Conservation (phyloP, 2,888 invertebrate genomes). For the Pachymerium ferrugineum region DNA sequence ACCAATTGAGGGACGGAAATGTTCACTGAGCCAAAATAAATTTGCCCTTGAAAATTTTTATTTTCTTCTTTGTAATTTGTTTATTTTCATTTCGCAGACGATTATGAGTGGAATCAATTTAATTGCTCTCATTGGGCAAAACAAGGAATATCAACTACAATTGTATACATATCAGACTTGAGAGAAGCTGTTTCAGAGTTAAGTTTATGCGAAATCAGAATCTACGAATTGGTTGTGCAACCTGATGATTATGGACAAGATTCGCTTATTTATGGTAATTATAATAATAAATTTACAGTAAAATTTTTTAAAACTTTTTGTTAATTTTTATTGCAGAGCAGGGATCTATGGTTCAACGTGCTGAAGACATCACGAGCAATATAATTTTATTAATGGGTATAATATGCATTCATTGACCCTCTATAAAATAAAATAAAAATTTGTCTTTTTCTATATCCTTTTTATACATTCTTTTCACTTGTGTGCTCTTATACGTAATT, state of each 20-base stretch:
- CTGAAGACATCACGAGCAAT: not conserved
- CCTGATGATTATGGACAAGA: not conserved
- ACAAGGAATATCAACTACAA: not conserved
- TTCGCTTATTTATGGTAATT: not conserved
- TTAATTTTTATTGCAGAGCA: not conserved
- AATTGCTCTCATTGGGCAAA: not conserved
- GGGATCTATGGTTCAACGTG: too few species aligned
- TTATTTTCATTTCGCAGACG: not conserved
- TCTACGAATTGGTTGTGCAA: not conserved
- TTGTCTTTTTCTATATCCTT: too few species aligned
- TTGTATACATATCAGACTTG: not conserved
- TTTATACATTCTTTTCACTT: too few species aligned
- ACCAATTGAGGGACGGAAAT: not conserved
- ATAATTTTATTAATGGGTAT: not conserved
- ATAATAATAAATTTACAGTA: not conserved
- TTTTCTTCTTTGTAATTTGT: not conserved
- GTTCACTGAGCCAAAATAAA: not conserved
- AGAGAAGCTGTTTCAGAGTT: not conserved
- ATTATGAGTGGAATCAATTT: not conserved
- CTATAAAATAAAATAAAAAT: not conserved
- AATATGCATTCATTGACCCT: not conserved
- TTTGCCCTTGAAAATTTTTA: not conserved
- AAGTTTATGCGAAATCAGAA: not conserved
- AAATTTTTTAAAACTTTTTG: not conserved
- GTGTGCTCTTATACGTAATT: too few species aligned